Conservation (phyloP, 1,140 invertebrate species). For the Onthophagus taurus region DNA sequence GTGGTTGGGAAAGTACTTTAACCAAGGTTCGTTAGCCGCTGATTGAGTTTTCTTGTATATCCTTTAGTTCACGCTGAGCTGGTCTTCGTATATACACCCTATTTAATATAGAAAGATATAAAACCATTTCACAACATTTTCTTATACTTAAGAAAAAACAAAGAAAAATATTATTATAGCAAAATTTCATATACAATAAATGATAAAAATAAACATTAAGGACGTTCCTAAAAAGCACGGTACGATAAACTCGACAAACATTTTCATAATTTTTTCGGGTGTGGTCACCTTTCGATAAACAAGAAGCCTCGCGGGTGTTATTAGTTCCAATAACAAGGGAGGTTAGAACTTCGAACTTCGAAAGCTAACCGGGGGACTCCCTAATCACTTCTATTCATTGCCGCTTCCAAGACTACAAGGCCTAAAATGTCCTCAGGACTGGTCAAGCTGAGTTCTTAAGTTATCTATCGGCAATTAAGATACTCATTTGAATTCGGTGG, state of each 20-base stretch:
- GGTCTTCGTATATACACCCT: too few relatives aligned
- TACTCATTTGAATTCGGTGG: slow-evolving; percentile 15
- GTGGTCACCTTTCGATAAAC: slow-evolving; percentile 27
- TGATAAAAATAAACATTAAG: too few relatives aligned
- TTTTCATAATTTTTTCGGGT: slow-evolving; percentile 23
- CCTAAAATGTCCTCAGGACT: slow-evolving; percentile 11
- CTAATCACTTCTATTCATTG: slow-evolving; percentile 31
- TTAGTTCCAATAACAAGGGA: slow-evolving; percentile 32
- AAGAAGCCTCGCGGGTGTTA: slow-evolving; percentile 25
- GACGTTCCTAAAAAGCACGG: too few relatives aligned
- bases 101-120: too few relatives aligned
- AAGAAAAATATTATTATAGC: too few relatives aligned
- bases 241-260: slow-evolving; percentile 11
- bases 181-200: too few relatives aligned
- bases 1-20: too few relatives aligned
- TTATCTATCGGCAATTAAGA: slow-evolving; percentile 15
- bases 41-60: too few relatives aligned
- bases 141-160: too few relatives aligned
- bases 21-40: too few relatives aligned
- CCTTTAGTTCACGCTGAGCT: too few relatives aligned
- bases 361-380: slow-evolving; percentile 23
- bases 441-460: slow-evolving; percentile 13
- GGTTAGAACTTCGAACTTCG: slow-evolving; percentile 22
- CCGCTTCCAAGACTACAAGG: not conserved
- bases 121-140: too few relatives aligned